Evolutionary conservation across 2,888 invertebrate species (phyloP), one percentile per base, ranked within the genome.

Genomic region (Clistopyga incitator): DNA sequence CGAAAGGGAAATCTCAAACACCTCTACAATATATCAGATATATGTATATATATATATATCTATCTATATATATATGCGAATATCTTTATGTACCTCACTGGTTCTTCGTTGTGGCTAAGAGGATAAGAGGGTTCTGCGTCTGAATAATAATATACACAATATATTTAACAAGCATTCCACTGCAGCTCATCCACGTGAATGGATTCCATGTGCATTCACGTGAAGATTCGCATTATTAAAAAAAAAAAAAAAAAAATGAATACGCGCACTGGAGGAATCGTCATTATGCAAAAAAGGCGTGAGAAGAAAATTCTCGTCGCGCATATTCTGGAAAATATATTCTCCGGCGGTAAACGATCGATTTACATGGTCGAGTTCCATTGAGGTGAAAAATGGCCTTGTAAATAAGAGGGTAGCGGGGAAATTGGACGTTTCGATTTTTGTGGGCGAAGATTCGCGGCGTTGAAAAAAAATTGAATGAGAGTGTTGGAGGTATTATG

Each of bases 91-190:
- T 75, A 18, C 42, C 13, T 76, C 59, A 50, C 34, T 42, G 61
- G 11, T 50, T 65, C 50, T 54, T 70, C 38, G 34, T 67, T 71
- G 75, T 71, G 52, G 47, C 59, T 82, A 71, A 76, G 76, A 78
- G 52, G 68, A 82, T 78, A 78, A 82, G 78, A 74, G 82, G 71
- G 67, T 75, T 78, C 47, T 25, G 15, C 68, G 25, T 34, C 64
- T 78, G 64, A 42, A 70, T 74, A 74, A 74, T 64, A 38, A 64
- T 29, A n/a, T 23, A 45, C 25, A 47, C 38, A 20, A 10, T 64
- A 65, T 72, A 68, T 54, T 50, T 52, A 15, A 18, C 47, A 8
- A 50, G 70, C 67, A 78, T 82, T 54, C 50, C 20, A 47, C 29
- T 59, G 15, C 15, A 23, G 45, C 45, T 77, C 20, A 59, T 71